Percentiles rank a stretch among this genome's conserved stretches.
These are phyloP conservation scores for Cosmopolites sordidus DNA, from an alignment of 2,888 invertebrate genomes.

Conservation along the genomic window DNA sequence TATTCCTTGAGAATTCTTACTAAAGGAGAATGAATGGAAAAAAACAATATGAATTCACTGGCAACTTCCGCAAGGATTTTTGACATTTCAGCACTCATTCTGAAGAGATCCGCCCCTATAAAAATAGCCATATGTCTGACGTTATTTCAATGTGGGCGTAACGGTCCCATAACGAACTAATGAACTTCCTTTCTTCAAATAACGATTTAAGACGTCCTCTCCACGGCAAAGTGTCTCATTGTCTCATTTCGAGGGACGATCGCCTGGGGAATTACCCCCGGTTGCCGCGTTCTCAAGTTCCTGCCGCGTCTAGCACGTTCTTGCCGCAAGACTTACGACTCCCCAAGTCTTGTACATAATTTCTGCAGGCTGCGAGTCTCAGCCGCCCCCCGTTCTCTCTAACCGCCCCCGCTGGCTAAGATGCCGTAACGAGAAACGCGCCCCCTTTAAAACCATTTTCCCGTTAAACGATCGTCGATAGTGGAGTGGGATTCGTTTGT, in stretches of 20 bases:
- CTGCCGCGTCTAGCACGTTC: slow-evolving; percentile 49
- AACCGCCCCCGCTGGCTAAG: too few species aligned
- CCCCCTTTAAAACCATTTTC: too few species aligned
- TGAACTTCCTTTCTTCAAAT: slow-evolving; percentile 45
- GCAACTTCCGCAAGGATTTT: too few species aligned
- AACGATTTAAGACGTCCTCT: slow-evolving; percentile 44
- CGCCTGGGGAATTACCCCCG: slow-evolving; percentile 46
- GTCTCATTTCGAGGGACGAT: slow-evolving; percentile 48
- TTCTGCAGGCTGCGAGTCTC: slow-evolving; percentile 42
- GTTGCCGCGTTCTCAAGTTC: slow-evolving; percentile 40
- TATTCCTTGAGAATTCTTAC: too few species aligned
- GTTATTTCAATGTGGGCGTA: slow-evolving; percentile 7
- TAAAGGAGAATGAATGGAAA: too few species aligned
- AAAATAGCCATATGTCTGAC: too few species aligned
- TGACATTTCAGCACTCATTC: too few species aligned
- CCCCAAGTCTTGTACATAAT: slow-evolving; percentile 53
- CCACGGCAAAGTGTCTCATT: slow-evolving; percentile 41
- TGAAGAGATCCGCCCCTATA: too few species aligned
- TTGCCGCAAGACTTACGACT: slow-evolving; percentile 48
- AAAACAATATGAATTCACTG: too few species aligned
- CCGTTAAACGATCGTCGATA: too few species aligned
- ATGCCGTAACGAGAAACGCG: too few species aligned
- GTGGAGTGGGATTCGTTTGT: too few species aligned
- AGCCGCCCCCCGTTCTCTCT: slow-evolving; percentile 17
- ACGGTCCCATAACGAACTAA: slow-evolving; percentile 31